Conservation (phyloP, 2,888 invertebrate species). For the Metalampra italica region DNA sequence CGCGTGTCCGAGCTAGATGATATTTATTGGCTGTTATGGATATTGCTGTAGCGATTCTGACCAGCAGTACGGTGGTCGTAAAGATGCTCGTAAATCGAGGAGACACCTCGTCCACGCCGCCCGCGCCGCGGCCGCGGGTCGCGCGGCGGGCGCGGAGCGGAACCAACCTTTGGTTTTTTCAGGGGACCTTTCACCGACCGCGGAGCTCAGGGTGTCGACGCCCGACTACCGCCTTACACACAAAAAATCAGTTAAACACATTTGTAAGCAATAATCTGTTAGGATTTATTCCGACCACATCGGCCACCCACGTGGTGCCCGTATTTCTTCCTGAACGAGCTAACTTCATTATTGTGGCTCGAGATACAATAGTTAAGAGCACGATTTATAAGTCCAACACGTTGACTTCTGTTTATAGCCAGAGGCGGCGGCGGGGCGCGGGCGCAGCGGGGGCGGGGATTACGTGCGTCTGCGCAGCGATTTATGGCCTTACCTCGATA, state of each 20-base stretch:
- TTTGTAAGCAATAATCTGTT: constrained; percentile 68
- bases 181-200: constrained; percentile 59
- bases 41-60: constrained; percentile 15
- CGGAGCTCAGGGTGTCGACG: constrained; percentile 50
- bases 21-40: constrained; percentile 8
- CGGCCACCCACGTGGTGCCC: constrained; percentile 74
- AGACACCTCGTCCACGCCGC: constrained; percentile 30
- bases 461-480: constrained; percentile 72
- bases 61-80: constrained; percentile 19
- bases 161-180: constrained; percentile 63
- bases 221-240: constrained; percentile 47
- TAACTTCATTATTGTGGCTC: constrained; percentile 78
- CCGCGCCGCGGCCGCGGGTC: constrained; percentile 14
- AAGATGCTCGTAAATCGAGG: constrained; percentile 22
- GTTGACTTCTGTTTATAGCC: constrained; percentile 79
- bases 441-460: constrained; percentile 70
- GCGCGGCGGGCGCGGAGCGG: constrained; percentile 10
- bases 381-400: constrained; percentile 78
- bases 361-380: constrained; percentile 78
- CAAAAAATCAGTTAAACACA: constrained; percentile 65
- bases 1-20: neutral
- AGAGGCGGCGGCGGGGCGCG: constrained; percentile 62
- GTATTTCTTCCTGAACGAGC: constrained; percentile 76
- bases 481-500: constrained; percentile 73
- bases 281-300: constrained; percentile 61